These are phyloP conservation scores for Oscheius sp. DNA, from an alignment of 2,888 invertebrate genomes.

Conservation along the genomic window DNA sequence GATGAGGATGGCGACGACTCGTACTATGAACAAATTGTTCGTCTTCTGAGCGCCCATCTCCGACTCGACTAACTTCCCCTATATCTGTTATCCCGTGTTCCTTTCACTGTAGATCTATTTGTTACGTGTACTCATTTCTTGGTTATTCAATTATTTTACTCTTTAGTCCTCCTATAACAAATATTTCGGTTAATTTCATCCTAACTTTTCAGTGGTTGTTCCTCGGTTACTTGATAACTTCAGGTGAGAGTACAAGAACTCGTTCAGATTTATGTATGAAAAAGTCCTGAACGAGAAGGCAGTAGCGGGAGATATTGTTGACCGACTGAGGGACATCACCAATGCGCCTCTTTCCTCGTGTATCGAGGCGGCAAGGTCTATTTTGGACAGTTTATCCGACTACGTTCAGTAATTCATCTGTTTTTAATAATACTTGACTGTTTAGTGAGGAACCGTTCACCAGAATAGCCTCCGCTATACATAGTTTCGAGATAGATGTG, in stretches of 20 bases:
- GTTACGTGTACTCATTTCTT: too few species aligned
- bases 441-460: conserved; percentile 38
- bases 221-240: too few species aligned
- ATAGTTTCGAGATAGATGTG: conserved; percentile 44
- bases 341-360: conserved; percentile 48
- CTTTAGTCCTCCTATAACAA: too few species aligned
- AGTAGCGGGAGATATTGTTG: conserved; percentile 48
- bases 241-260: not conserved
- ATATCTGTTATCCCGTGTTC: too few species aligned
- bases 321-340: conserved; percentile 44
- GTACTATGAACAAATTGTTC: conserved; percentile 8
- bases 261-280: conserved; percentile 42
- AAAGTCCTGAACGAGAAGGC: conserved; percentile 38
- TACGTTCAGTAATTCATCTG: conserved; percentile 37
- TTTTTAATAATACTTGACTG: not conserved
- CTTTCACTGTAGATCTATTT: too few species aligned
- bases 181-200: too few species aligned
- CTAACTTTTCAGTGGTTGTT: too few species aligned
- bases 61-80: too few species aligned
- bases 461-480: conserved; percentile 14
- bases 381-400: conserved; percentile 38
- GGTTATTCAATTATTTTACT: too few species aligned
- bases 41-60: too few species aligned
- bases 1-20: not conserved
- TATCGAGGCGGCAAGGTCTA: conserved; percentile 41